A percentile compares a stretch with the other conserved stretches of the same genome.
Conservation (phyloP, 2,888 invertebrate species). For the Sylvicola cinctus region DNA sequence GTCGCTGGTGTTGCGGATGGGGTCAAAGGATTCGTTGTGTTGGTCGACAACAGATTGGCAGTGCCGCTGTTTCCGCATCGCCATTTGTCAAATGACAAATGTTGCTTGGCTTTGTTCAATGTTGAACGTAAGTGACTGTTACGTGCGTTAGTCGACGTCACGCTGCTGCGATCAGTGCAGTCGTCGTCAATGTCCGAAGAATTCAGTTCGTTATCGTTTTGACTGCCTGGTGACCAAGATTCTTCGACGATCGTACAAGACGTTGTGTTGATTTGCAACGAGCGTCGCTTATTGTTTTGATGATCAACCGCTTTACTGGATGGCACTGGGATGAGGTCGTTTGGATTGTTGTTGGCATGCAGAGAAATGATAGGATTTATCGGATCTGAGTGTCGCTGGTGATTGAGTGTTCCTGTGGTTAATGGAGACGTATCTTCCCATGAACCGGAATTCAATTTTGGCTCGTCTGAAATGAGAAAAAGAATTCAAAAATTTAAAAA, state of each 20-base stretch:
- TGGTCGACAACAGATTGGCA: conserved; percentile 14
- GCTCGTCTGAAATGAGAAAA: conserved; percentile 42
- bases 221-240: too few relatives aligned
- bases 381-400: conserved; percentile 17
- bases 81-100: conserved; percentile 57
- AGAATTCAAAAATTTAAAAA: conserved; percentile 8
- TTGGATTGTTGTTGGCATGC: too few relatives aligned
- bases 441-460: conserved; percentile 49
- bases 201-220: too few relatives aligned
- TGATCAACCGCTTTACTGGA: too few relatives aligned
- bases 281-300: too few relatives aligned
- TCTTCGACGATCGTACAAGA: too few relatives aligned
- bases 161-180: conserved; percentile 15
- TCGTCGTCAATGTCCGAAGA: conserved; percentile 17
- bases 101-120: conserved; percentile 58
- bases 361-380: conserved; percentile 10
- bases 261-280: too few relatives aligned
- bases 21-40: conserved; percentile 12
- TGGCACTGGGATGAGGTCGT: too few relatives aligned
- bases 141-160: conserved; percentile 27
- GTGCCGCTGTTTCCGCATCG: conserved; percentile 26
- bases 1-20: conserved; percentile 8
- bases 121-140: conserved; percentile 63
- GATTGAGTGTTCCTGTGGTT: conserved; percentile 22
- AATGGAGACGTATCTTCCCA: conserved; percentile 45